Conservation (phyloP, 2,797 vertebrate genomes). For the Microtus californicus region DNA sequence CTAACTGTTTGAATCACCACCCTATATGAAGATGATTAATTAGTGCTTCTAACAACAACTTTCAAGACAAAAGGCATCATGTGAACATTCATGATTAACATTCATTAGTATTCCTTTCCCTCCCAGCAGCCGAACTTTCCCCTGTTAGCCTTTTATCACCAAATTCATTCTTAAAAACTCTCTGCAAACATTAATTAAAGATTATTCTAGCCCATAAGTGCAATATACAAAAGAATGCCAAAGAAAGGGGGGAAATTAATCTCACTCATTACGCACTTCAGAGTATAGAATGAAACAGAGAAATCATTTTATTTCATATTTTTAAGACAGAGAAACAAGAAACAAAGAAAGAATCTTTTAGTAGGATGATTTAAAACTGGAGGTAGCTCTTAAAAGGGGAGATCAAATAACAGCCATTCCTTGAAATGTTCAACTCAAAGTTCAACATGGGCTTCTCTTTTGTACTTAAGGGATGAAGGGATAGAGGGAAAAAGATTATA, state of each 20-base stretch:
- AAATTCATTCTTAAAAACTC: conserved; percentile 59
- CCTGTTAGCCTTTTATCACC: conserved; percentile 20
- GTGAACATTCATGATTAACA: conserved; percentile 62
- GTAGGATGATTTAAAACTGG: conserved; percentile 5
- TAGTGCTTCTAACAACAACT: conserved; percentile 43
- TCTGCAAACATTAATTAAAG: conserved; percentile 71
- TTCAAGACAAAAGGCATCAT: conserved; percentile 62
- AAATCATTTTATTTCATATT: conserved; percentile 56
- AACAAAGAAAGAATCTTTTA: conserved; percentile 36
- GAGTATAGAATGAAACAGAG: conserved; percentile 60
- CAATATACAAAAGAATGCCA: conserved; percentile 29
- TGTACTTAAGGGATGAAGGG: not conserved
- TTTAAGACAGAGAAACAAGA: conserved; percentile 5
- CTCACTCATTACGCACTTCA: conserved; percentile 65
- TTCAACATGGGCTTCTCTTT: not conserved
- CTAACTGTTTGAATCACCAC: conserved; percentile 54
- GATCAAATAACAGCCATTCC: conserved; percentile 60
- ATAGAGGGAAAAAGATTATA: not conserved
- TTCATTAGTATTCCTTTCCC: conserved; percentile 66
- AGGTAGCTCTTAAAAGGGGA: conserved; percentile 54
- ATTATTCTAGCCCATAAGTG: conserved; percentile 56
- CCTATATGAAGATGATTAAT: conserved; percentile 64
- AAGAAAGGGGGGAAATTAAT: conserved; percentile 64
- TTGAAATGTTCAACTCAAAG: conserved; percentile 60
- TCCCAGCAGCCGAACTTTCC: conserved; percentile 11